A percentile compares a stretch with the other conserved stretches of the same genome.
These are phyloP conservation scores for Chlorospingus flavigularis DNA, from an alignment of 2,797 vertebrate genomes.

Conservation along the genomic window DNA sequence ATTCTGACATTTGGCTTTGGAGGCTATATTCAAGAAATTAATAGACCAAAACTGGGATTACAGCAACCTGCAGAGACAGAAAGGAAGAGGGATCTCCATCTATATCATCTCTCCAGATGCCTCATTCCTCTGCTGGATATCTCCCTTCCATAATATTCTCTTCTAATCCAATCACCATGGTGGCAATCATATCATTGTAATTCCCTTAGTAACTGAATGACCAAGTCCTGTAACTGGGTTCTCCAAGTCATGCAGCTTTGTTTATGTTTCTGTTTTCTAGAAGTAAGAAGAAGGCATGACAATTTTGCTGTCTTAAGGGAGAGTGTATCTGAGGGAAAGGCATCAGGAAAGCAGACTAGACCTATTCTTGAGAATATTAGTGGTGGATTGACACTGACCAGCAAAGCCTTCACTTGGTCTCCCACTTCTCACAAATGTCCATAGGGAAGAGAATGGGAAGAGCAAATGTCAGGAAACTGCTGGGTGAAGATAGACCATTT, in stretches of 20 bases:
- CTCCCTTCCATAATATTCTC: not conserved
- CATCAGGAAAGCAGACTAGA: not conserved
- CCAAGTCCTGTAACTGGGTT: not conserved
- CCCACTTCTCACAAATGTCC: not conserved
- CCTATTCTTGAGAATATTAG: not conserved
- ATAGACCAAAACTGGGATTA: not conserved
- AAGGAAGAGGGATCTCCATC: not conserved
- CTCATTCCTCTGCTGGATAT: not conserved
- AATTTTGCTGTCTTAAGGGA: not conserved
- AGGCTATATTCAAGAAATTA: not conserved
- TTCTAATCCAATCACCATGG: not conserved
- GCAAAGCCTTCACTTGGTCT: not conserved
- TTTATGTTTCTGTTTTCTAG: not conserved
- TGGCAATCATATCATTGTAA: not conserved
- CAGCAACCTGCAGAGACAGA: not conserved
- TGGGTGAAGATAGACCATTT: not conserved
- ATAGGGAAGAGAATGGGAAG: not conserved
- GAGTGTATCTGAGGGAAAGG: not conserved
- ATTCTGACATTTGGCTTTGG: not conserved
- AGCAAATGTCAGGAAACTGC: not conserved
- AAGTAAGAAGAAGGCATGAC: not conserved
- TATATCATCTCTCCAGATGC: not conserved
- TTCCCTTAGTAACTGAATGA: not conserved
- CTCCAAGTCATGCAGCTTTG: not conserved
- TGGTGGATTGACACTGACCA: accelerated